Evolutionary conservation across 2,113 vertebrate genomes (phyloP), one percentile per base, ranked within the genome.

Genomic region (Lampris incognitus): DNA sequence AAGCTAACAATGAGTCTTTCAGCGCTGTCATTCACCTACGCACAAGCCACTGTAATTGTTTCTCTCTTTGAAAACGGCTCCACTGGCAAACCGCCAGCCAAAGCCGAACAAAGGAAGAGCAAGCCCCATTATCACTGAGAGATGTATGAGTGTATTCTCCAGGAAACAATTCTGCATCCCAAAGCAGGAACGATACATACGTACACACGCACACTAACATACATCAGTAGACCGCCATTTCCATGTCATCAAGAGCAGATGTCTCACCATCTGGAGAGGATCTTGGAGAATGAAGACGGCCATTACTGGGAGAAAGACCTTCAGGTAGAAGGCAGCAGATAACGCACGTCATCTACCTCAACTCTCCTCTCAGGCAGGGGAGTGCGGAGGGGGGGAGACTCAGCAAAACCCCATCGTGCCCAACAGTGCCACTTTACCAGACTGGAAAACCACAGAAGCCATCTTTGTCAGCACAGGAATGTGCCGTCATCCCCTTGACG

Each of bases 201-300:
- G 24, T 24, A 24, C 24, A 24, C 24, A 24, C 24, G 24, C 24
- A 63, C 66, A 64, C 42, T 81, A 59, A 83, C 82, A 83, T 58
- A 11, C 82, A 75, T 88, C 84, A 82, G 78, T n/a, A 73, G 86
- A 69, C 84, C 81, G 86, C 84, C 74, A 62, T 88, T 91, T 92
- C 77, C 76, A 74, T 72, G 83, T 83, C 64, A 58, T 68, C 70
- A 84, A 66, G 66, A 84, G 67, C 90, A 92, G 88, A 87, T 92
- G 90, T 84, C 85, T 81, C 70, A 60, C 86, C 89, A 90, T 92
- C 89, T 90, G 88, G 49, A 65, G 37, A 56, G 66, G 61, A 54
- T 74, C 79, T 89, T 69, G 74, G 76, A 44, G 66, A 44, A 65
- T 60, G 65, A 68, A 76, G 56, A 62, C 40, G 62, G 50, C 70